Evolutionary conservation across 2,797 vertebrate species (phyloP), one percentile per base, ranked within the genome.

Genomic region (Discoglossus pictus): DNA sequence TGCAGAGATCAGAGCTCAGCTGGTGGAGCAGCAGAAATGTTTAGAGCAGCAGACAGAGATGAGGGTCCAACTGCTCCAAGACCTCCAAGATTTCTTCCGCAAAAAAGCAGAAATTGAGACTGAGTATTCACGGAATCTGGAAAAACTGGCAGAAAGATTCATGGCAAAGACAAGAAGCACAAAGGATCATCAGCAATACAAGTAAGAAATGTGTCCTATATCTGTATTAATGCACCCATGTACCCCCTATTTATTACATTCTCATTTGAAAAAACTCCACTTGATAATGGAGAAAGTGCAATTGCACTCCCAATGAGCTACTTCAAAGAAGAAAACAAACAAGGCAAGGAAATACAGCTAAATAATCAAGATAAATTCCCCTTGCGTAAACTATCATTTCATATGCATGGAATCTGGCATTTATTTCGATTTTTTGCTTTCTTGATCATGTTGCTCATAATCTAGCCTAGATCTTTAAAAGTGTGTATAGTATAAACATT

Each of bases 111-210:
- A 99, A 86, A 99, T 99, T 62, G 97, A 99, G 83, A 96, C 94
- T 46, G 97, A 99, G 62, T 99, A 99, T 79, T 99, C 97, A 12
- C 90, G 97, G 51, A 98, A 96, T 80, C 78, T 99, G 72, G 97
- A 99, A 83, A 99, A 97, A 70, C 79, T 99, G 76, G 97, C 97
- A 0, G 97, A 99, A 60, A 93, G 97, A 67, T 99, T 99, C 84
- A 99, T 99, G 97, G 96, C 97, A 10, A 99, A 99, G 86, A 99
- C 97, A 12, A 92, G 97, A 82, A 98, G 96, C 83, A 98, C 96
- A 16, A 98, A 98, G 76, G 96, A 98, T 70, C 96, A 99, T 78
- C 95, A 98, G 54, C 96, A 99, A 61, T 98, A 96, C 87, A 98
- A 98, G 97, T 98, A 78, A 92, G 93, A 71, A 40, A 46, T 34